Evolutionary conservation across 2,888 invertebrate species (phyloP), one percentile per base, ranked within the genome.

Genomic region (Plusia festucae): DNA sequence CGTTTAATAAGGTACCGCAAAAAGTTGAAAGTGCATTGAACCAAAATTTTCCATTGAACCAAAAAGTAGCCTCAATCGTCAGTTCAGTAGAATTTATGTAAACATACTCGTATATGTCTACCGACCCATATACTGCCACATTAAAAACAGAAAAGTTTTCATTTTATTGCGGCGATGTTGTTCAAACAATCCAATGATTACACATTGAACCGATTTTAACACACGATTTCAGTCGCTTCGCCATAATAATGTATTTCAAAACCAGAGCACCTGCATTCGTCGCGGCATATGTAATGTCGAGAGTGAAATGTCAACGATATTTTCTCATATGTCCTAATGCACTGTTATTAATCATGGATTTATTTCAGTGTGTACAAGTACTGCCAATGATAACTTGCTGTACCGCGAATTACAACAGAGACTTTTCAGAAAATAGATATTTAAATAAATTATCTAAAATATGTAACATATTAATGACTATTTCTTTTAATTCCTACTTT

Each of bases 291-390:
- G 67, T 63, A 65, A 51, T 67, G 68, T 55, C 68, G 53, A 51
- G 75, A 85, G 81, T 85, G 79, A 90, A 89, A 90, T 91, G 90
- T 90, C 90, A 88, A 73, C 68, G 86, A 84, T 86, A 88, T 88
- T 87, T 85, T 84, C 79, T 81, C 67, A 60, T 70, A 79, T 70
- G 69, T 72, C 67, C 69, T 82, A 85, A 82, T 76, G 81, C 70
- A 77, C 69, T 52, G 69, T 78, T 84, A 86, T 88, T 88, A 86
- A 87, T 90, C 88, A 89, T 85, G 72, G 62, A 70, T 85, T 81
- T 91, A 91, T 91, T 90, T 91, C 70, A 68, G 78, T 63, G 16
- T 73, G 62, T 58, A 54, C 64, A 51, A 55, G 85, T 85, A 85
- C 83, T 79, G 69, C 65, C 67, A 65, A 27, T 24, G 67, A 73